phyloP scores from a whole-genome alignment of 2,888 invertebrate genomes.

The Ennomos quercinarius region DNA sequence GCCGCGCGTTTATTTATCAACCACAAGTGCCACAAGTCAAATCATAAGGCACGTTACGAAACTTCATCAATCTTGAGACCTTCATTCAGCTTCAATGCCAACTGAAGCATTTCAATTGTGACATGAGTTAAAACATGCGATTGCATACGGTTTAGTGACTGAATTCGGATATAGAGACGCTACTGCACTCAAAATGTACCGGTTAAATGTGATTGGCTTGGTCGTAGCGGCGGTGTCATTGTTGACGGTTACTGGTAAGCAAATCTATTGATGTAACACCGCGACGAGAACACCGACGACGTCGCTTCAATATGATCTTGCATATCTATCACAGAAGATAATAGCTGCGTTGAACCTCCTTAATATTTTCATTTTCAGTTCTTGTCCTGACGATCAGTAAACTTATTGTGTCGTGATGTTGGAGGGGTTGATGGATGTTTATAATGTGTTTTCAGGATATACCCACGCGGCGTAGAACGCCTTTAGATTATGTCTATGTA shows the following conservation, averaged over 20 bases:
- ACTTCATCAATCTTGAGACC: slow-evolving; percentile 68
- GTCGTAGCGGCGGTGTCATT: slow-evolving; percentile 58
- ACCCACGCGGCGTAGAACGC: no score
- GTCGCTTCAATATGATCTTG: no score
- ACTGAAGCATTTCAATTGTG: slow-evolving; percentile 63
- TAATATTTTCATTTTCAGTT: no score
- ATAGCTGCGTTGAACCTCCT: no score
- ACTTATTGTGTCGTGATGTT: no score
- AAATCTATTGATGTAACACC: slow-evolving; percentile 11
- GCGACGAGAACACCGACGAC: no score
- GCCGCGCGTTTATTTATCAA: slow-evolving; percentile 53
- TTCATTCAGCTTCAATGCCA: slow-evolving; percentile 67
- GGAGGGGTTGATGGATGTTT: no score
- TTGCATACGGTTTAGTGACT: slow-evolving; percentile 63
- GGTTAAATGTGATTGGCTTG: slow-evolving; percentile 54
- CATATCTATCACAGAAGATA: no score
- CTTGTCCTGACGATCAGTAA: no score
- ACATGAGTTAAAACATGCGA: slow-evolving; percentile 61
- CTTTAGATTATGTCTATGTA: no score
- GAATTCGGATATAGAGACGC: slow-evolving; percentile 50
- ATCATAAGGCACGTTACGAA: slow-evolving; percentile 62
- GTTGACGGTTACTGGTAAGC: slow-evolving; percentile 67
- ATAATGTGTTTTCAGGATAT: no score
- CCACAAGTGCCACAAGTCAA: slow-evolving; percentile 50
- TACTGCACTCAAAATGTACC: slow-evolving; percentile 60